Evolutionary conservation across 2,113 vertebrate species (phyloP), one percentile per base, ranked within the genome.

Genomic region (Copsychus sechellarum): DNA sequence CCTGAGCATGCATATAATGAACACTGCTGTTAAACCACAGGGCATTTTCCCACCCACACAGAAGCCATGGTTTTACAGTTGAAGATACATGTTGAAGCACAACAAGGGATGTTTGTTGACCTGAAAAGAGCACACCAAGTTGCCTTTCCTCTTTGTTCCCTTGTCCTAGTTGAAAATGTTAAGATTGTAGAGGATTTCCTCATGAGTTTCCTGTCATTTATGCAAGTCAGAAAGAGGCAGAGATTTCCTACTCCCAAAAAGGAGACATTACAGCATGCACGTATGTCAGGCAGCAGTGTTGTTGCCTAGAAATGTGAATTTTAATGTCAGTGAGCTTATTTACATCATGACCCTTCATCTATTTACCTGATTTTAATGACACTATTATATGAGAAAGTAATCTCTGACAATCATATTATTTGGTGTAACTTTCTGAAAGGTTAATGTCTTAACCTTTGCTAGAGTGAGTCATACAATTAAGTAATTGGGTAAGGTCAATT

Each of bases 141-240:
- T 36, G 76, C 73, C 70, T 79, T 71, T 92, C 66, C 78, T 77
- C 66, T 83, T 83, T 56, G 57, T 81, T 92, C 69, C 64, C 79
- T 54, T 83, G 54, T 19, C 73, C 76, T 57, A 69, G 65, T 77
- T 36, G 66, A 69, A 96, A 91, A 57, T 29, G 16, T 31, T 86
- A 80, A 48, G n/a, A 33, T 17, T 62, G 50, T 50, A 54, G 50
- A 90, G 88, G 66, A 95, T 93, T 95, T 96, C 86, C 93, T 94
- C 0, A 0, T 48, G 50, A 60, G 23, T 84, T 97, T 96, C 90
- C 86, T 93, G 91, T 26, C 53, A 67, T 92, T 97, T 77, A 69
- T 42, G 51, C 31, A 76, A 69, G 81, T 67, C 57, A 92, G 42
- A 86, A 86, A 51, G 28, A 72, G 47, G 10, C 53, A 88, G 81